A percentile compares a stretch with the other conserved stretches of the same genome.
Evolutionary conservation across 2,113 vertebrate genomes (phyloP).

Genomic region (Tyrannus savana): DNA sequence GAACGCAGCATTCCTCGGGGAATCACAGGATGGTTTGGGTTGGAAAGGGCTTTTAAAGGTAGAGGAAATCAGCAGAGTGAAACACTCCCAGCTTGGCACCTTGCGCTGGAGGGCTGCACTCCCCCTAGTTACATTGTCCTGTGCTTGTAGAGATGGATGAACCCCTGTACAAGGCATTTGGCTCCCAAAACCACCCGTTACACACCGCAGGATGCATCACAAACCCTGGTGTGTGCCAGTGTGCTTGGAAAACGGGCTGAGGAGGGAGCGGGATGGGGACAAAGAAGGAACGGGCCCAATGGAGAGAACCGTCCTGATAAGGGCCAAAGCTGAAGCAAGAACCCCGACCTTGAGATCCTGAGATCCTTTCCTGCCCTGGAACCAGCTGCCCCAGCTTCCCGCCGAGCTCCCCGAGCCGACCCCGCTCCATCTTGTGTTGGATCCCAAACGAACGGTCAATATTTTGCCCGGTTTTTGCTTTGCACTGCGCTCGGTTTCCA

Average conservation of each 20-base stretch:
- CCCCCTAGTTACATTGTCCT: accelerated
- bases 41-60: neutral
- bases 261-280: accelerated
- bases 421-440: accelerated
- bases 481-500: neutral
- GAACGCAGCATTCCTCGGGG: too few relatives aligned
- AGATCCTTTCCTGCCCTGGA: neutral
- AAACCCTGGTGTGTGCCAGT: neutral
- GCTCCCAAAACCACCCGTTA: accelerated
- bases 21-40: neutral
- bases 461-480: neutral
- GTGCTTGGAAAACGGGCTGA: accelerated
- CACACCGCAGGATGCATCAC: neutral
- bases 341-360: accelerated
- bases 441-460: neutral
- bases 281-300: accelerated
- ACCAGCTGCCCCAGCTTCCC: neutral
- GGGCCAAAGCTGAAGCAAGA: neutral
- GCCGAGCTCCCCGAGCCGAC: accelerated
- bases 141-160: neutral
- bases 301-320: accelerated
- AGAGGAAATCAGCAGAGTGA: neutral
- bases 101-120: accelerated
- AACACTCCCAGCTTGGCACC: neutral
- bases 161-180: accelerated